Base-by-base conservation (phyloP, 23 tunicate genomes). In the Trididemnum miniatum region DNA sequence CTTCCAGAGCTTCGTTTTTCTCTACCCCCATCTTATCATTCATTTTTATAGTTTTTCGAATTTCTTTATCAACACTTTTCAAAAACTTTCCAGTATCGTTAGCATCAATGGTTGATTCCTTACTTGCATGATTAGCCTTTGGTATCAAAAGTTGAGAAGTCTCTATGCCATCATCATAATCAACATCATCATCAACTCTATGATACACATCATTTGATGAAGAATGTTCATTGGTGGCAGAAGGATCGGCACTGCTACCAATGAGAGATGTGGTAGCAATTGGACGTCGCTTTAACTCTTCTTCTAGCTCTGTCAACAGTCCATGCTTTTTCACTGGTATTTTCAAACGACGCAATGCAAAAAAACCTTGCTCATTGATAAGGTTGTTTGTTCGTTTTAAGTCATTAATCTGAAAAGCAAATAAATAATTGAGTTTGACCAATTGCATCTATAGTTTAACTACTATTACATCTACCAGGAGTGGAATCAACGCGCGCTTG, bases 321-420 rank as follows among this genome's bases (percentile, higher is more conserved):
- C 98, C 88, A 82, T 87, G 82, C 0, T 83, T 77, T 34, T 87
- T 92, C 1, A 93, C 93, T 27, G 98, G 98, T 20, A 93, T 93
- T 80, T 93, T 93, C 0, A 93, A 63, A 62, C 49, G 77, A 26
- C 85, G 72, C 33, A 88, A 51, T 20, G 89, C 98, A 77, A 78
- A 88, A 76, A 93, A 93, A 32, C 88, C 93, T 32, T 80, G 93
- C 39, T 93, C 98, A 2, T 78, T 73, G 23, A 88, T 93, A 34
- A 93, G 76, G n/a, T 86, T 86, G 75, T 93, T 93, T 3, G 89
- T 87, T 84, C 93, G 34, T 52, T 93, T 93, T 35, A 93, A 59
- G 64, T 93, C 98, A 74, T 93, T 93, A 1, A 93, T 65, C 98
- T 93, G 71, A 66, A 82, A 90, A 60, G 2, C 31, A 31, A n/a